Evolutionary conservation across 1,140 invertebrate species (phyloP).

Genomic region (Penaeus japonicus): DNA sequence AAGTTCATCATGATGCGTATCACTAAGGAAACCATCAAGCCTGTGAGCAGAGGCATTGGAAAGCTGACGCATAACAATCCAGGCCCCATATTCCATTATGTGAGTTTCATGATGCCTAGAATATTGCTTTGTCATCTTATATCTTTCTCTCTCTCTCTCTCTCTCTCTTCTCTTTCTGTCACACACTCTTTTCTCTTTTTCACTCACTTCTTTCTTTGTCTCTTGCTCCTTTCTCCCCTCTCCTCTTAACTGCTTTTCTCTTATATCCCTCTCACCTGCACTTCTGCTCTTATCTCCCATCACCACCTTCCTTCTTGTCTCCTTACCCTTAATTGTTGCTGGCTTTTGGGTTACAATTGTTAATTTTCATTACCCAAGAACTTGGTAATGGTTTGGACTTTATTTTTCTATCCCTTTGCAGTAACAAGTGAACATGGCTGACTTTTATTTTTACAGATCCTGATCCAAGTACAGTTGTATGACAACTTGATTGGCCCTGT

Average conservation of each 20-base stretch:
- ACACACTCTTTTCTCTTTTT: not conserved
- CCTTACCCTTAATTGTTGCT: too few species aligned
- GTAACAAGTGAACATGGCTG: not conserved
- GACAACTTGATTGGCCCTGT: constrained; percentile 96
- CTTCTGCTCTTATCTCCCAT: too few species aligned
- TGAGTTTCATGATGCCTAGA: constrained; percentile 64
- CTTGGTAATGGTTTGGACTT: too few species aligned
- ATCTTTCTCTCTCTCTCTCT: constrained; percentile 17
- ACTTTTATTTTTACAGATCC: constrained; percentile 67
- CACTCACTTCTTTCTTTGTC: not conserved
- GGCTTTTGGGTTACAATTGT: too few species aligned
- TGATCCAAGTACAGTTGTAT: constrained; percentile 94
- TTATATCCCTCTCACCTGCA: too few species aligned
- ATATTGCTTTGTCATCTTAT: not conserved
- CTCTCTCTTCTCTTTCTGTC: not conserved
- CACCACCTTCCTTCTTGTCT: too few species aligned
- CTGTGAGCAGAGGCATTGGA: constrained; percentile 91
- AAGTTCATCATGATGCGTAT: constrained; percentile 98
- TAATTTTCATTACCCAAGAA: too few species aligned
- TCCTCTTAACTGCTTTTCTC: too few species aligned
- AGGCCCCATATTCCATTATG: constrained; percentile 95
- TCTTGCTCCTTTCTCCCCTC: not conserved
- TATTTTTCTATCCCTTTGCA: too few species aligned
- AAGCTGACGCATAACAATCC: constrained; percentile 97
- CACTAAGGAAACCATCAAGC: constrained; percentile 98